These are phyloP conservation scores for Zootoca vivipara DNA, from an alignment of 2,113 vertebrate genomes.

Conservation along the genomic window DNA sequence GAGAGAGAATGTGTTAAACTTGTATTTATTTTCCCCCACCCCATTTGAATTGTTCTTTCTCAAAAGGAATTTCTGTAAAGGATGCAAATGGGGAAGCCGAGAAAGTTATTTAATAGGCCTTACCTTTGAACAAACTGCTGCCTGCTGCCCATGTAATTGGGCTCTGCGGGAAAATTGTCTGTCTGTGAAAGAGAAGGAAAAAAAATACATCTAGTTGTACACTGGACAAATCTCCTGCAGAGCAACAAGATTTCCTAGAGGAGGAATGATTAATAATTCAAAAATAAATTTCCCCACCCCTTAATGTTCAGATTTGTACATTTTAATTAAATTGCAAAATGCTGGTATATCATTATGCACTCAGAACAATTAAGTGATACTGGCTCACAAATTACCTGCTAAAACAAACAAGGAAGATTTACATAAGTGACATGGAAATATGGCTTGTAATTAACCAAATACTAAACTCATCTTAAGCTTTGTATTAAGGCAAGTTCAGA, in stretches of 20 bases:
- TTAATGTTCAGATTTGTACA: conserved; percentile 86
- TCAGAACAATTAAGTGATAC: conserved; percentile 83
- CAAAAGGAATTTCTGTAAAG: conserved; percentile 78
- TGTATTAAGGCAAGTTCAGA: conserved; percentile 63
- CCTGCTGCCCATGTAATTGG: conserved; percentile 99
- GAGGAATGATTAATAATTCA: conserved; percentile 91
- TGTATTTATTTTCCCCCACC: conserved; percentile 75
- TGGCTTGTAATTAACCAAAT: conserved; percentile 71
- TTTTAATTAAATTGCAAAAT: conserved; percentile 89
- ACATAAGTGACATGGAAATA: conserved; percentile 67
- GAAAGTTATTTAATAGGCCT: conserved; percentile 88
- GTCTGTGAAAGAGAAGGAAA: conserved; percentile 94
- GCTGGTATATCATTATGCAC: conserved; percentile 83
- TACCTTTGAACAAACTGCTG: conserved; percentile 99
- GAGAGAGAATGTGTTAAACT: conserved; percentile 54
- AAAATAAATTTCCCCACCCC: conserved; percentile 49
- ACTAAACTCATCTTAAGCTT: conserved; percentile 56
- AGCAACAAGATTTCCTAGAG: conserved; percentile 89
- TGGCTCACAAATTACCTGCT: conserved; percentile 84
- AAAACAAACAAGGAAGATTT: conserved; percentile 81
- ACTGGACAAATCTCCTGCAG: conserved; percentile 86
- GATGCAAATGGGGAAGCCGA: conserved; percentile 79
- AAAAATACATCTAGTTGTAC: conserved; percentile 85
- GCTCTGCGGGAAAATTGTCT: conserved; percentile 99
- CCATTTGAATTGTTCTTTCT: conserved; percentile 76